Conservation (phyloP, 2,797 vertebrate species). For the Phrynocephalus forsythii region DNA sequence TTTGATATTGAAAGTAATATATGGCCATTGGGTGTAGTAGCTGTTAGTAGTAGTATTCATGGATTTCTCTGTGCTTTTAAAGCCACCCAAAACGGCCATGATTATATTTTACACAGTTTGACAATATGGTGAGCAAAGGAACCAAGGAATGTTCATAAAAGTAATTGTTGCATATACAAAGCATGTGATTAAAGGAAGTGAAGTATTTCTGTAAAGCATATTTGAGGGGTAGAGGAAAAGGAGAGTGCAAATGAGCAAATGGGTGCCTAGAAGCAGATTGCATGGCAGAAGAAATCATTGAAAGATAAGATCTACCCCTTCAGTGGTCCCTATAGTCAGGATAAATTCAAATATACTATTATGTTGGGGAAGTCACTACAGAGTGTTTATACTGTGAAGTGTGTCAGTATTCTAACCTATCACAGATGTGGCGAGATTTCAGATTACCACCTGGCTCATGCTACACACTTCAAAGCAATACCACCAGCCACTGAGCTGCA, state of each 20-base stretch:
- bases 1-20: background rate
- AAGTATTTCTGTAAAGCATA: background rate
- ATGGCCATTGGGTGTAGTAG: background rate
- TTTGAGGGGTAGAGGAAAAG: background rate
- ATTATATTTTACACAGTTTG: background rate
- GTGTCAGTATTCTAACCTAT: background rate
- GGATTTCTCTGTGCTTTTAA: background rate
- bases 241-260: background rate
- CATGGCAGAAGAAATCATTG: background rate
- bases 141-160: background rate
- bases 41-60: background rate
- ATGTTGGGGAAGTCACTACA: background rate
- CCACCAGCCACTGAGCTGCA: background rate
- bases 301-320: background rate
- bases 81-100: too few species aligned
- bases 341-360: background rate
- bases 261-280: background rate
- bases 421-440: slow-evolving; percentile 8
- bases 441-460: slow-evolving; percentile 4
- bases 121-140: background rate
- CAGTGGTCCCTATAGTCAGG: background rate
- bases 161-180: background rate
- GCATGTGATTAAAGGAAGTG: background rate
- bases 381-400: background rate
- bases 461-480: slow-evolving; percentile 14